Evolutionary conservation across 2,797 vertebrate species (phyloP).

Genomic region (Tragopan temminckii): DNA sequence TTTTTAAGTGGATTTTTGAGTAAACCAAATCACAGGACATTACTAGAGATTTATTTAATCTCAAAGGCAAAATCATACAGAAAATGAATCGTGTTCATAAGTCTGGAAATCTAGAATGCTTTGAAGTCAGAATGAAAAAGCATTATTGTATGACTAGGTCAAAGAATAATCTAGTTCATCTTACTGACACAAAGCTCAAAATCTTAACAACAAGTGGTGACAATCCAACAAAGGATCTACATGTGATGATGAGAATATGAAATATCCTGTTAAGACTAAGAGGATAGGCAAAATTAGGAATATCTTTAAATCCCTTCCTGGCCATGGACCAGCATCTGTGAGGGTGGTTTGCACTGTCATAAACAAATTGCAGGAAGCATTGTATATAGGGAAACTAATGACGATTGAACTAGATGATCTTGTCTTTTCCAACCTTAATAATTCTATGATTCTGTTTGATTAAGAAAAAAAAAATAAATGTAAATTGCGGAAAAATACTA

Average conservation of each 20-base stretch:
- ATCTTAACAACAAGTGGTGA: not conserved
- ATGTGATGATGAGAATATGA: not conserved
- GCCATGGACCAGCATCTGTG: fast-evolving
- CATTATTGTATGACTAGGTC: not conserved
- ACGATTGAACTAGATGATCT: too few relatives aligned
- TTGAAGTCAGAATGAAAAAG: not conserved
- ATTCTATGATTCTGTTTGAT: not conserved
- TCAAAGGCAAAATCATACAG: not conserved
- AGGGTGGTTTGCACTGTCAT: not conserved
- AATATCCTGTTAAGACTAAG: not conserved
- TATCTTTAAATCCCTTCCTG: not conserved
- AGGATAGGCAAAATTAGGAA: not conserved
- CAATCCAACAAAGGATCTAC: not conserved
- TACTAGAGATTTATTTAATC: not conserved
- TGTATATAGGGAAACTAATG: not conserved
- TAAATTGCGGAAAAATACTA: not conserved
- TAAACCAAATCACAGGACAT: not conserved
- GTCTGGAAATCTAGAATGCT: not conserved
- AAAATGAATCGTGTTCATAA: not conserved
- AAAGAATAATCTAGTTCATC: not conserved
- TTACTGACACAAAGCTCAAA: not conserved
- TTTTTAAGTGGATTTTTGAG: not conserved
- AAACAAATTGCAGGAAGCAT: not conserved
- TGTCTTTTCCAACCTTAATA: too few relatives aligned
- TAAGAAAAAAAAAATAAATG: not conserved